These are phyloP conservation scores for Prinia subflava DNA, from an alignment of 2,113 vertebrate species.

Conservation along the genomic window DNA sequence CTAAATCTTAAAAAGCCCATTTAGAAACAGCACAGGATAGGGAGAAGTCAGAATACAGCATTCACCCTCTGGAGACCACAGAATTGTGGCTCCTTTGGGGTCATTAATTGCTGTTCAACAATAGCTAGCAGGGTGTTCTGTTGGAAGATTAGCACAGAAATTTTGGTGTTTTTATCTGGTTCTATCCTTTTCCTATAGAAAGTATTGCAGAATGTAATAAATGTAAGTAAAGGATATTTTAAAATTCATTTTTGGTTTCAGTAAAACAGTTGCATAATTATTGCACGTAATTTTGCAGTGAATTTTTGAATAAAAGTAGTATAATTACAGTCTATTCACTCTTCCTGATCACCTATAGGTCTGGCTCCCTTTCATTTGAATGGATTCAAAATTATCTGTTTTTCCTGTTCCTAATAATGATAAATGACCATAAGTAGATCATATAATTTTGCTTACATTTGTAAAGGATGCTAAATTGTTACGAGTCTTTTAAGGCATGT, in stretches of 20 bases:
- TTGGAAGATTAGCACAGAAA: not conserved
- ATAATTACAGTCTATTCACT: conserved; percentile 37
- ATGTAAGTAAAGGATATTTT: not conserved
- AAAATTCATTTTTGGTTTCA: not conserved
- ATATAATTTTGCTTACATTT: not conserved
- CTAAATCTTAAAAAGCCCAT: not conserved
- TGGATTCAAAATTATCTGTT: not conserved
- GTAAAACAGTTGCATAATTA: conserved; percentile 6
- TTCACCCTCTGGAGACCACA: not conserved
- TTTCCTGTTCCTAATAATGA: not conserved
- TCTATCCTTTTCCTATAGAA: conserved; percentile 3
- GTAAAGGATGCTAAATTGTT: not conserved
- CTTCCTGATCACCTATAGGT: not conserved
- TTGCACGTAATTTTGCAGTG: not conserved
- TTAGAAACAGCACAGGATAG: not conserved
- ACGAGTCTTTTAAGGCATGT: not conserved
- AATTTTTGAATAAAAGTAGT: not conserved
- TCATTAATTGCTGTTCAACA: not conserved
- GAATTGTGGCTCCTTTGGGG: not conserved
- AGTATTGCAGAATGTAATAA: not conserved
- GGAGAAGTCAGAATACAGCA: not conserved
- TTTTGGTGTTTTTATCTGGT: not conserved
- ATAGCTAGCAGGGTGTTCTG: not conserved
- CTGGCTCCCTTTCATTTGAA: not conserved
- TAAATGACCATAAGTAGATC: not conserved